phyloP scores from a whole-genome alignment of 1,140 invertebrate genomes.

The Drosophila sturtevanti region DNA sequence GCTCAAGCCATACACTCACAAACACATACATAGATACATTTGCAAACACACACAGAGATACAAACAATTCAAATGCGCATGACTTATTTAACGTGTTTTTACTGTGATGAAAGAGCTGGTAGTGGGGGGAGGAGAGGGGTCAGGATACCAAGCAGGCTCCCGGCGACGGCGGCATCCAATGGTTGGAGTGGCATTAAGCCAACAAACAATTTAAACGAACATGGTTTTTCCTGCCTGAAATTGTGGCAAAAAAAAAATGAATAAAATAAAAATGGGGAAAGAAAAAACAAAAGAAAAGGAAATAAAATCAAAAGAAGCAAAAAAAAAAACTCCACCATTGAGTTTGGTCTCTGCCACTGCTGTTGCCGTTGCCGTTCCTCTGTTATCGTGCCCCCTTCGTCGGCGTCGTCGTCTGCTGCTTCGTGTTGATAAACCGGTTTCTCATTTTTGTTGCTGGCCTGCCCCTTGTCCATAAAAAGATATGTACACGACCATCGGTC shows the following conservation, averaged over 20 bases:
- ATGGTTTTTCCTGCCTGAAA: slow-evolving; percentile 75
- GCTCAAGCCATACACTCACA: slow-evolving; percentile 46
- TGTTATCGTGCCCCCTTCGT: slow-evolving; percentile 62
- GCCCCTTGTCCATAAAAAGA: slow-evolving; percentile 53
- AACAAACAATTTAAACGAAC: slow-evolving; percentile 79
- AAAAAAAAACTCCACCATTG: slow-evolving; percentile 46
- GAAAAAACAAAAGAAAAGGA: slow-evolving; percentile 34
- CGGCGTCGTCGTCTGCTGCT: slow-evolving; percentile 27
- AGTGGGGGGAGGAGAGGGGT: not conserved
- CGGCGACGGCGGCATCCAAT: slow-evolving; percentile 14
- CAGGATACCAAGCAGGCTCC: slow-evolving; percentile 21
- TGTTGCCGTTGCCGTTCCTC: slow-evolving; percentile 23
- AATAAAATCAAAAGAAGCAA: slow-evolving; percentile 36
- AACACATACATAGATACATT: slow-evolving; percentile 17
- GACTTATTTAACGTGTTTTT: slow-evolving; percentile 77
- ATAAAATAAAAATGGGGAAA: not conserved
- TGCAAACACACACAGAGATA: slow-evolving; percentile 22
- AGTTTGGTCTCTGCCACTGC: slow-evolving; percentile 50
- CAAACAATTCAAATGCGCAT: slow-evolving; percentile 64
- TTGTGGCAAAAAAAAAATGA: slow-evolving; percentile 65
- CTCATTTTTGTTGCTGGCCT: slow-evolving; percentile 37
- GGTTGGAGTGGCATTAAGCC: slow-evolving; percentile 66
- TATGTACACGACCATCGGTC: slow-evolving; percentile 48
- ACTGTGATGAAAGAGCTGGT: slow-evolving; percentile 23
- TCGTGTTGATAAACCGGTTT: slow-evolving; percentile 77